These are phyloP conservation scores for Alsophila aescularia DNA, from an alignment of 2,888 invertebrate genomes.

Conservation along the genomic window DNA sequence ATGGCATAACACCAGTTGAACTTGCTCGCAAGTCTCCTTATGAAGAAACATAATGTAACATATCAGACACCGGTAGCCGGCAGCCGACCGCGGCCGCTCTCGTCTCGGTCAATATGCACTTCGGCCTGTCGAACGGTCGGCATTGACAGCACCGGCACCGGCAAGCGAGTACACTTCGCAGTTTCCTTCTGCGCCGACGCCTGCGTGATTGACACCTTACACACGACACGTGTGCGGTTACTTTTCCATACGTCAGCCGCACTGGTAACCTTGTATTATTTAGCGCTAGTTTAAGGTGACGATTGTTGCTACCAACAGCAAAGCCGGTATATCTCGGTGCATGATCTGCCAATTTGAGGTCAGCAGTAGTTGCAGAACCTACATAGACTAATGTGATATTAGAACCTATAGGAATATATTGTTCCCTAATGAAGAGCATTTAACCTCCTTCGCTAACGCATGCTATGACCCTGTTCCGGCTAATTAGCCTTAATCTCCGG, in stretches of 20 bases:
- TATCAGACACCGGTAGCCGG: conserved; percentile 43
- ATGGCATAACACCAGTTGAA: conserved; percentile 37
- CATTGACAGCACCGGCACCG: conserved; percentile 54
- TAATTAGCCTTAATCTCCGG: conserved; percentile 43
- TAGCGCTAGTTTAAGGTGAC: conserved; percentile 43
- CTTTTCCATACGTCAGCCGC: conserved; percentile 43
- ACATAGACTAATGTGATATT: not conserved
- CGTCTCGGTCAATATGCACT: conserved; percentile 56
- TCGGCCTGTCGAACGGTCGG: conserved; percentile 51
- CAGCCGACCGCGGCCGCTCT: conserved; percentile 50
- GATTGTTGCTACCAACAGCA: conserved; percentile 34
- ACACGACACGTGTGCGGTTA: conserved; percentile 48
- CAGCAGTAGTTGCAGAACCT: not conserved
- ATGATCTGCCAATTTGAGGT: conserved; percentile 28
- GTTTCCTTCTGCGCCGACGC: conserved; percentile 62
- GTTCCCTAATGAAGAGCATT: conserved; percentile 44
- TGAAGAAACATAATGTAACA: conserved; percentile 45
- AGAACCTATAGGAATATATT: conserved; percentile 22
- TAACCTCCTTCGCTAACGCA: conserved; percentile 48
- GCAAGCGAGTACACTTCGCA: conserved; percentile 40
- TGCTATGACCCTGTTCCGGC: conserved; percentile 40
- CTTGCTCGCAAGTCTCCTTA: conserved; percentile 46
- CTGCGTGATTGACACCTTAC: conserved; percentile 53
- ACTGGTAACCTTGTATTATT: conserved; percentile 42
- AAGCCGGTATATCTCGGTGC: conserved; percentile 9